Evolutionary conservation across 2,113 vertebrate genomes (phyloP).

Genomic region (Cettia cetti): DNA sequence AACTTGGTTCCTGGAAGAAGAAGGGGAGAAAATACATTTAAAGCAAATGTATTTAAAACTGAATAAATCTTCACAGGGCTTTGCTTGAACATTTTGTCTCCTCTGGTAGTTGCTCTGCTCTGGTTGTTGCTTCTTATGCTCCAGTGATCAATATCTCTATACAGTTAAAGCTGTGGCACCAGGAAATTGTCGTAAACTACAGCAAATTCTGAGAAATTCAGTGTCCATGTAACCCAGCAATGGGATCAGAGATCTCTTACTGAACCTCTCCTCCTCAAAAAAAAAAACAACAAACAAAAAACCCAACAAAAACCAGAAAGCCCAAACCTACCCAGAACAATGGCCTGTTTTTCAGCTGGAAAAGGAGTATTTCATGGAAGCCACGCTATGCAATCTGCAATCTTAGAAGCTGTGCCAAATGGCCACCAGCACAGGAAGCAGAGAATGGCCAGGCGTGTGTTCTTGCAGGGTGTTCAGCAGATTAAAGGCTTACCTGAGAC

Average conservation of each 20-base stretch:
- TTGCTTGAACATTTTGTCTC: neutral
- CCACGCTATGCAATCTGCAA: fast-evolving
- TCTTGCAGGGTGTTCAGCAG: neutral
- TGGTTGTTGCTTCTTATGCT: neutral
- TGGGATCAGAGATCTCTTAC: neutral
- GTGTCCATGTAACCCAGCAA: neutral
- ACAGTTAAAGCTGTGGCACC: neutral
- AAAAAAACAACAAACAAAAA: neutral
- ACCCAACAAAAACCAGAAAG: neutral
- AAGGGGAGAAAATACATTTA: conserved; percentile 34
- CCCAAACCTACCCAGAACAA: neutral
- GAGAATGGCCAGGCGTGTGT: neutral
- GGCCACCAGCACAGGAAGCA: fast-evolving
- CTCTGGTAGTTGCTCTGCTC: neutral
- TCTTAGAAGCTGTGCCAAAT: neutral
- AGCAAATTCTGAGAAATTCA: neutral
- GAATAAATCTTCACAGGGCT: conserved; percentile 21
- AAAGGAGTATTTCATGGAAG: neutral
- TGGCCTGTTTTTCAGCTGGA: neutral
- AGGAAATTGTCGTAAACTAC: neutral
- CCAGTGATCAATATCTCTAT: neutral
- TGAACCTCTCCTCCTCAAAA: neutral
- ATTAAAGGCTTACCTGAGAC: conserved; percentile 4
- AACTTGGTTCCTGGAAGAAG: conserved; percentile 41
- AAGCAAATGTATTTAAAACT: conserved; percentile 39